Base-by-base conservation (phyloP, 2,113 vertebrate species). In the Oplegnathus fasciatus region DNA sequence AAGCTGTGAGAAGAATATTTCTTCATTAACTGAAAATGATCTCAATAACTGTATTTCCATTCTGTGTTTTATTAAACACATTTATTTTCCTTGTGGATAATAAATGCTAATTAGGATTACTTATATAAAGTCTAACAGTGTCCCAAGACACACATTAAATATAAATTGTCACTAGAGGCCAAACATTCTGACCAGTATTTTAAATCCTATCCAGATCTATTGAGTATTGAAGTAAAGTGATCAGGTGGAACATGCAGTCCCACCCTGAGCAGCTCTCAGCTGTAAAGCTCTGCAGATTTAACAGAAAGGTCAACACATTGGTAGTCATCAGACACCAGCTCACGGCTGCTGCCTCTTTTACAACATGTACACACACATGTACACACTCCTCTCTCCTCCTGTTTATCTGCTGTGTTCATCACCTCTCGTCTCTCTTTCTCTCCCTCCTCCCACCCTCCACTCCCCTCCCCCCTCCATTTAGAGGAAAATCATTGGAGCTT, bases 321-420 rank as follows among this genome's bases (percentile, higher is more conserved):
- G 55, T 66, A 83, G 73, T 87, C 84, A 91, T 91, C 83, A 84
- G 73, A 90, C 64, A 82, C 71, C 73, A 37, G 68, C 48, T 18
- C 28, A 42, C 44, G 32, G 58, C 30, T 54, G 50, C 17, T 54
- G 50, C 18, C 48, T 20, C 48, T 50, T 50, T 20, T 24, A 54
- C 52, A 54, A 54, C 58, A 54, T 62, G 37, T 17, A 40, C 26
- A 32, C 64, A 34, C 15, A 46, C 64, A 34, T 11, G 26, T 48
- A 54, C 61, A 64, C 64, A 52, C 26, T 6, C 1, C 1, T n/a
- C 26, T 61, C 17, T 62, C n/a, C 8, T 52, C 13, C 61, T 52
- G 22, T 48, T 48, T 18, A 18, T 48, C 67, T 72, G 9, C 22
- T 9, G 22, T 34, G 18, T 22, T 50, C 48, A 50, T 50, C 20